Percentiles rank a stretch among this genome's conserved stretches.
Evolutionary conservation across 2,888 invertebrate genomes (phyloP).

Genomic region (Eupelmus urozonus): DNA sequence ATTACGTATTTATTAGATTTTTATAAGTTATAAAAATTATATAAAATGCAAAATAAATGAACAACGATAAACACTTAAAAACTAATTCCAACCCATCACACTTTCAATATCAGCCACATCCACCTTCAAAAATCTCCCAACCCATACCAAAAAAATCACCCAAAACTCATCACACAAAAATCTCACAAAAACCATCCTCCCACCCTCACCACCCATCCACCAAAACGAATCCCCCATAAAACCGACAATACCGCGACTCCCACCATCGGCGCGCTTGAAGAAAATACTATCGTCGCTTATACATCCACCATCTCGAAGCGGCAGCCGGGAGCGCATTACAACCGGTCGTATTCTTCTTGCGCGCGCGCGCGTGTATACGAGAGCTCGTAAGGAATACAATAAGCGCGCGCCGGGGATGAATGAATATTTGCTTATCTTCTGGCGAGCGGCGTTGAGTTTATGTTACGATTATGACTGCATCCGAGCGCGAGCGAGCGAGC

Average conservation of each 20-base stretch:
- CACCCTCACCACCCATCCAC: too few relatives aligned
- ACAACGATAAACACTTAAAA: too few relatives aligned
- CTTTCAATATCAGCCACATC: too few relatives aligned
- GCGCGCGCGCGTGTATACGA: not conserved
- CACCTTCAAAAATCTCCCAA: too few relatives aligned
- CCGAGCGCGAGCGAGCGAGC: constrained; percentile 32
- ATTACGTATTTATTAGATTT: too few relatives aligned
- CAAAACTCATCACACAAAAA: too few relatives aligned
- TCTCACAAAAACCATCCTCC: too few relatives aligned
- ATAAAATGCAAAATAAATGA: too few relatives aligned
- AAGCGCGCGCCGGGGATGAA: constrained; percentile 36
- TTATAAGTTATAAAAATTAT: too few relatives aligned
- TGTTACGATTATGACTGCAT: constrained; percentile 46
- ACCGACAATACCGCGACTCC: constrained; percentile 30
- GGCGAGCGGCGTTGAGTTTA: constrained; percentile 33
- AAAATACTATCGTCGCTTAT: constrained; percentile 31
- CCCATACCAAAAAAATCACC: too few relatives aligned
- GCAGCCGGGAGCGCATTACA: not conserved
- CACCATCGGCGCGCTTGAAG: constrained; percentile 28
- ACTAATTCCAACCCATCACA: too few relatives aligned
- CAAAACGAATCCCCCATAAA: not conserved
- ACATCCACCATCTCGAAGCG: too few relatives aligned
- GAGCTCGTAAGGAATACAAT: constrained; percentile 49
- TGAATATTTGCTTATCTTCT: constrained; percentile 53
- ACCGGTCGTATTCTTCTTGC: not conserved